phyloP scores from a whole-genome alignment of 2,797 vertebrate genomes.

The Bovichtus diacanthus region DNA sequence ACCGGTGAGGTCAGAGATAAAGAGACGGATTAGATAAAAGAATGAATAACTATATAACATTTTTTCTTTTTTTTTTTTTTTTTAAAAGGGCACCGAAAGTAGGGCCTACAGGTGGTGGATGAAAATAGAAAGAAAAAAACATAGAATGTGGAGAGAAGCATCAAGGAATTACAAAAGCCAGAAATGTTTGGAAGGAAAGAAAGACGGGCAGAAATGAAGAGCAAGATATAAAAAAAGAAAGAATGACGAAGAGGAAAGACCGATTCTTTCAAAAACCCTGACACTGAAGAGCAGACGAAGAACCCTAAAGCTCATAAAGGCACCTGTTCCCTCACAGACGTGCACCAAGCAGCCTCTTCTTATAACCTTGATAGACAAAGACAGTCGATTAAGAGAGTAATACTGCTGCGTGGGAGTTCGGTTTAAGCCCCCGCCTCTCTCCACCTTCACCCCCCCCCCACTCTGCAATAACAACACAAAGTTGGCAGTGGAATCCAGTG shows the following conservation, averaged over 20 bases:
- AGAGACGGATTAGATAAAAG: neutral
- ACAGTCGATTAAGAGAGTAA: conserved; percentile 67
- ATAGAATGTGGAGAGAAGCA: neutral
- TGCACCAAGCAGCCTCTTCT: conserved; percentile 45
- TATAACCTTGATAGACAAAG: conserved; percentile 73
- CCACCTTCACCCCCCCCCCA: conserved; percentile 53
- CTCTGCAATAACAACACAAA: conserved; percentile 66
- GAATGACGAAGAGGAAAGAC: too few species aligned
- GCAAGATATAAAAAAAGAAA: neutral
- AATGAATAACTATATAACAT: neutral
- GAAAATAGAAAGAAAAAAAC: too few species aligned
- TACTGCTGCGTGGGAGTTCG: conserved; percentile 63
- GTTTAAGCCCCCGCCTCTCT: conserved; percentile 64
- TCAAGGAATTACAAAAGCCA: neutral
- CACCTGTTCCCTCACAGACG: conserved; percentile 27
- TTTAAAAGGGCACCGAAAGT: too few species aligned
- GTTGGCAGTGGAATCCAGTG: conserved; percentile 48
- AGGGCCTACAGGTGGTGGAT: too few species aligned
- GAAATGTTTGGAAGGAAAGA: neutral
- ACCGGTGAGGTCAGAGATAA: neutral
- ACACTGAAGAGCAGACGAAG: neutral
- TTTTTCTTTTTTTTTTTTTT: too few species aligned
- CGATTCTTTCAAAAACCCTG: too few species aligned
- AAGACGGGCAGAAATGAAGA: neutral
- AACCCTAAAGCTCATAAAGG: neutral